A percentile compares a stretch with the other conserved stretches of the same genome.
phyloP scores from a whole-genome alignment of 2,113 vertebrate genomes.

The Potamarius usumacintae region DNA sequence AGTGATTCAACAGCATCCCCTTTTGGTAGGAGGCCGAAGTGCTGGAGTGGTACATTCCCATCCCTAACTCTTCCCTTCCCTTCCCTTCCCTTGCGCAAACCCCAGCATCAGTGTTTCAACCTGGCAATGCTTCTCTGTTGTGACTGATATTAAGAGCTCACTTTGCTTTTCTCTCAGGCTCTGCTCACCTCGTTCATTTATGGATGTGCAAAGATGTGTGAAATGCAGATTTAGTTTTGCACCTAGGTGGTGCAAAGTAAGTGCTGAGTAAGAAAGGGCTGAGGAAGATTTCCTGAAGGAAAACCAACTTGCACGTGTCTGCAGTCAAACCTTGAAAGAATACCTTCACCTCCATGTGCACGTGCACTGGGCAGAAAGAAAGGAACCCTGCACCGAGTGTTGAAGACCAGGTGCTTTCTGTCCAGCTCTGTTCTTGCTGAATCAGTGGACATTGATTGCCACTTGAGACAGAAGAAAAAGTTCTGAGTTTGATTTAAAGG shows the following conservation, averaged over 20 bases:
- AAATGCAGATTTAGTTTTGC: constrained; percentile 49
- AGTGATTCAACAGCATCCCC: constrained; percentile 69
- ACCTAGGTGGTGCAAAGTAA: constrained; percentile 17
- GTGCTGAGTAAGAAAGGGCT: constrained; percentile 23
- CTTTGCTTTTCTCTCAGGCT: constrained; percentile 50
- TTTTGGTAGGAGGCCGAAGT: constrained; percentile 57
- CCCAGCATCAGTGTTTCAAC: constrained; percentile 46
- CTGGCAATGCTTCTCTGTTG: constrained; percentile 40
- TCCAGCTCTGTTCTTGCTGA: neutral
- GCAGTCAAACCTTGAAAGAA: neutral
- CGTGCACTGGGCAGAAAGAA: neutral
- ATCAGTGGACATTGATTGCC: neutral
- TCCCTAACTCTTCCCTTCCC: neutral
- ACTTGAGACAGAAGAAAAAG: neutral
- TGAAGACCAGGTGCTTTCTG: neutral
- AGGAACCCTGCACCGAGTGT: neutral
- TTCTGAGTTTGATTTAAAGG: constrained; percentile 11
- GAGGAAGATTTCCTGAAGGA: constrained; percentile 37
- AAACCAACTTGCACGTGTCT: neutral
- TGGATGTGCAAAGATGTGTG: constrained; percentile 47
- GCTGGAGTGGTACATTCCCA: neutral
- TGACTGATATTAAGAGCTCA: constrained; percentile 39
- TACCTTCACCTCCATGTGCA: too few relatives aligned
- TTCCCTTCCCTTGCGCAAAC: constrained; percentile 14
- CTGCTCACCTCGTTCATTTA: constrained; percentile 54